Base-by-base conservation (phyloP, 2,113 vertebrate species). In the Halichoerus grypus region DNA sequence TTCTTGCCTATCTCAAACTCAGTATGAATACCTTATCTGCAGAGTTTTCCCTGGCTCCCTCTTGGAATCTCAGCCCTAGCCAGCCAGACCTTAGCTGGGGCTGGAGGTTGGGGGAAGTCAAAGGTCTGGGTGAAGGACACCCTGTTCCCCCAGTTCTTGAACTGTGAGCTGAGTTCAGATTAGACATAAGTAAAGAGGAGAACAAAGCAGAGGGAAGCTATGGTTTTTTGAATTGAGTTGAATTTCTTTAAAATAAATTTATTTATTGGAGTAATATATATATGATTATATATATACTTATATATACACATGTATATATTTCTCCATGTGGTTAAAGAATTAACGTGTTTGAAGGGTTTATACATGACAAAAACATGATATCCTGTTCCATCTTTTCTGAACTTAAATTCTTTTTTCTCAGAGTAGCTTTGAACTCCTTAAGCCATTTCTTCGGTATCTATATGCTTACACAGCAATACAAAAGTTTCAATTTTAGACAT, bases 181-280 rank as follows among this genome's bases (percentile, higher is more conserved):
- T 53, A 76, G 76, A 67, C 24, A 2, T 16, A 71, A 42, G 3
- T 49, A 46, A 80, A 51, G 42, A 69, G 9, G 31, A 51, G 51
- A 65, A 90, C 24, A 65, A 26, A 74, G 31, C 55, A 9, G 36
- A 39, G 16, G 11, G 46, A 21, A 49, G 14, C 36, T 31, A 26
- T 79, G 71, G 42, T 46, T 84, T 74, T 88, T 85, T 65, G 2
- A 55, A 55, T 55, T 16, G 39, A 49, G 55, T 39, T 86, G 26
- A 67, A 61, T 95, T 92, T 80, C 18, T 80, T 57, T 59, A 86
- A 90, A 93, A 80, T 79, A 39, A 36, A 65, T 74, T 16, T 63
- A 5, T 84, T 83, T 63, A 59, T 83, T 89, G 39, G 4, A 93
- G 21, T 59, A 69, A 84, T 84, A 76, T 28, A 26, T 74, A 42